These are phyloP conservation scores for Plagodis dolabraria DNA, from an alignment of 2,888 invertebrate species.

Conservation along the genomic window DNA sequence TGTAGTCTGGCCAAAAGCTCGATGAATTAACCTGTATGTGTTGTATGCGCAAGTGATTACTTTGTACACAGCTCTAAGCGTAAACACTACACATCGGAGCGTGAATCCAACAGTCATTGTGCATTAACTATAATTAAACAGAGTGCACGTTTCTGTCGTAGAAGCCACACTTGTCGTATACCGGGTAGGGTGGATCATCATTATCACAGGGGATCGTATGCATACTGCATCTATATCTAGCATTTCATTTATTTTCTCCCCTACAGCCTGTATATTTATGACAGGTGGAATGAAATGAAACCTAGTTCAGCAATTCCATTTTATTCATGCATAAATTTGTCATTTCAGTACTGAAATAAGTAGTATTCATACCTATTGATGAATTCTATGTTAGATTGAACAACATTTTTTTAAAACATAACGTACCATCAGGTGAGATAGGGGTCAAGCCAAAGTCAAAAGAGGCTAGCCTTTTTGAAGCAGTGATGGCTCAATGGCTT, in stretches of 20 bases:
- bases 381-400: too few species aligned
- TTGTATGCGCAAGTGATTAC: conserved; percentile 7
- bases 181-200: conserved; percentile 43
- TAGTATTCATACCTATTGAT: too few species aligned
- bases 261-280: not conserved
- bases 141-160: conserved; percentile 59
- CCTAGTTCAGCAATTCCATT: too few species aligned
- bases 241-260: not conserved
- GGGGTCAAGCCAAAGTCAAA: too few species aligned
- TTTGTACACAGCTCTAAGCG: conserved; percentile 37
- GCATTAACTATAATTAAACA: conserved; percentile 61
- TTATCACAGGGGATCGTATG: conserved; percentile 48
- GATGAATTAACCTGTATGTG: conserved; percentile 23
- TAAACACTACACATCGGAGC: conserved; percentile 39
- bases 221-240: conserved; percentile 10
- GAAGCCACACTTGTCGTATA: conserved; percentile 43
- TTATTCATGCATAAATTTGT: too few species aligned
- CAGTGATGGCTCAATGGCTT: too few species aligned
- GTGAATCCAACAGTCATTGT: conserved; percentile 48
- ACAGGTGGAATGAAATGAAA: too few species aligned
- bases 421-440: too few species aligned
- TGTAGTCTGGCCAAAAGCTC: conserved; percentile 44
- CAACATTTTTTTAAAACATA: too few species aligned
- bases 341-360: too few species aligned
- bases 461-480: too few species aligned